phyloP scores from a whole-genome alignment of 2,113 vertebrate genomes.

The Beaufortia kweichowensis region DNA sequence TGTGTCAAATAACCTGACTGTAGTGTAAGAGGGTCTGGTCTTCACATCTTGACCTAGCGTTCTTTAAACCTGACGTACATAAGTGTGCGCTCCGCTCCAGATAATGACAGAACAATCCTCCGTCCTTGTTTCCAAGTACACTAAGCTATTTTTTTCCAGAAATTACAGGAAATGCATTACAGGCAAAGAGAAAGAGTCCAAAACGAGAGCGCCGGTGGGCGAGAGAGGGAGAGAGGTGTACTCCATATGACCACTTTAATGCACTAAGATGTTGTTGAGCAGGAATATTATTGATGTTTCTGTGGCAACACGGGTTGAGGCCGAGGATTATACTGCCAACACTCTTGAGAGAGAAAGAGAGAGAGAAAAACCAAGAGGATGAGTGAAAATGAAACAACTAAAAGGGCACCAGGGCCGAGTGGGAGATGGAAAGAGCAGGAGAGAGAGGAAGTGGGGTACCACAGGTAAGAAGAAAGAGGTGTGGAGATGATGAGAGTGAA shows the following conservation, averaged over 20 bases:
- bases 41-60: constrained; percentile 12
- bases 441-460: constrained; percentile 57
- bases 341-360: constrained; percentile 55
- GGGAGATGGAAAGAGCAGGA: constrained; percentile 33
- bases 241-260: constrained; percentile 75
- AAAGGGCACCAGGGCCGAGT: constrained; percentile 45
- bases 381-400: constrained; percentile 56
- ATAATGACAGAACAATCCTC: constrained; percentile 41
- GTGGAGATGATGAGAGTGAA: background rate
- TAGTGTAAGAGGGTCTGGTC: too few species aligned
- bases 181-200: constrained; percentile 47
- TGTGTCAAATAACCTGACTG: background rate
- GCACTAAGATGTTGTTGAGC: constrained; percentile 80
- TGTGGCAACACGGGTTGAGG: constrained; percentile 77
- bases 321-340: constrained; percentile 73
- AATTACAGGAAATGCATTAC: constrained; percentile 62
- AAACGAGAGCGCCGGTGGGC: constrained; percentile 26
- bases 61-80: constrained; percentile 25
- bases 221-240: constrained; percentile 46
- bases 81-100: background rate
- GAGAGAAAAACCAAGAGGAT: constrained; percentile 43
- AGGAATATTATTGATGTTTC: constrained; percentile 85
- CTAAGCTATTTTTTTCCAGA: constrained; percentile 57
- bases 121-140: constrained; percentile 21
- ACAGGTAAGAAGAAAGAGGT: constrained; percentile 4